A percentile compares a stretch with the other conserved stretches of the same genome.
These are phyloP conservation scores for Hyposmocoma kahamanoa DNA, from an alignment of 1,140 invertebrate genomes.

Conservation along the genomic window DNA sequence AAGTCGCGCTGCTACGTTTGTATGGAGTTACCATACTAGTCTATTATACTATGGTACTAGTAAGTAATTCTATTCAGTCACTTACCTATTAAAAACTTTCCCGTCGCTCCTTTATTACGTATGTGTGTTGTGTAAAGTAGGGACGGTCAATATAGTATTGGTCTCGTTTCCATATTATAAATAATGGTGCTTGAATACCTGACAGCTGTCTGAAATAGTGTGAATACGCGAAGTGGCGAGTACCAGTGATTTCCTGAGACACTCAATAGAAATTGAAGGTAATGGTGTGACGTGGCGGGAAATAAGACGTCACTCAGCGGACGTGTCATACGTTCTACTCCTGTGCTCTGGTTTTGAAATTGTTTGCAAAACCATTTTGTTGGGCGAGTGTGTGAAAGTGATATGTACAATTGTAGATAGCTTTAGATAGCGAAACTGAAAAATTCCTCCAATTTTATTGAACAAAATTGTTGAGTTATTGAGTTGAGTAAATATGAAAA, in stretches of 20 bases:
- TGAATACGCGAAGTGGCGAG: background rate
- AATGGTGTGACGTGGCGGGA: background rate
- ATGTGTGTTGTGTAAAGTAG: no score
- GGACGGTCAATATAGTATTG: no score
- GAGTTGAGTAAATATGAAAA: background rate
- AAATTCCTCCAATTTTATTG: background rate
- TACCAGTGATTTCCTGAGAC: background rate
- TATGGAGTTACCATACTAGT: no score
- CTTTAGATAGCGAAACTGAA: background rate
- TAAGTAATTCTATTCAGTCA: no score
- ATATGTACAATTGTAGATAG: background rate
- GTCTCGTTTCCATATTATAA: no score
- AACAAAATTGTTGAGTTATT: background rate
- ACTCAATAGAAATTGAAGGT: background rate
- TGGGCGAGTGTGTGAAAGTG: background rate
- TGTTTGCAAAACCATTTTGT: background rate
- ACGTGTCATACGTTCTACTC: background rate
- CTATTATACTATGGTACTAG: no score
- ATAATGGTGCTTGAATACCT: no score
- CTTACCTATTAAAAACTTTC: no score
- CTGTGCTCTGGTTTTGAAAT: background rate
- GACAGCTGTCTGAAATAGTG: no score
- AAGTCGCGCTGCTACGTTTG: no score
- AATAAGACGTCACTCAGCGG: slow-evolving; percentile 1
- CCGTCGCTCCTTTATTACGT: no score